Evolutionary conservation across 1,140 invertebrate species (phyloP).

Genomic region (Apocrypta bakeri): DNA sequence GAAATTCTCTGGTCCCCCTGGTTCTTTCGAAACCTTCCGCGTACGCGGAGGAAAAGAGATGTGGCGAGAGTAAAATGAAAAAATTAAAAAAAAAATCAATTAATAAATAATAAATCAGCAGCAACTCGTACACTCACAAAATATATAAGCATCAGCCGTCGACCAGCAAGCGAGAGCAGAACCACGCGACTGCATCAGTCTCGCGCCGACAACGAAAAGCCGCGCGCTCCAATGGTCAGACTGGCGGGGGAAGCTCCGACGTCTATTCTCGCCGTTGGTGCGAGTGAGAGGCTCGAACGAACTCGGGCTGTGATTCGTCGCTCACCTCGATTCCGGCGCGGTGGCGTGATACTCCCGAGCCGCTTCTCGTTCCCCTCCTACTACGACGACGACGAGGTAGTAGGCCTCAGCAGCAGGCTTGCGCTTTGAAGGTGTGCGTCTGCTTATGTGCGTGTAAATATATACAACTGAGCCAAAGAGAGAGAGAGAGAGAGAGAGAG

Average conservation of each 20-base stretch:
- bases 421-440: too few relatives aligned
- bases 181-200: conserved; percentile 43
- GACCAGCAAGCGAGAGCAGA: conserved; percentile 5
- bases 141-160: not conserved
- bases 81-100: not conserved
- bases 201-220: conserved; percentile 31
- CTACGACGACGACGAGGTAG: not conserved
- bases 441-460: too few relatives aligned
- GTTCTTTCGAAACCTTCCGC: too few relatives aligned
- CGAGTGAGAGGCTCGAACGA: conserved; percentile 20
- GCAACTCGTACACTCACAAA: too few relatives aligned
- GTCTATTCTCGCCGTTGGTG: not conserved
- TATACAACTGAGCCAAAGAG: too few relatives aligned
- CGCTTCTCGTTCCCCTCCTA: not conserved
- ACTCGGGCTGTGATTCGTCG: conserved; percentile 43
- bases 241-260: conserved; percentile 3
- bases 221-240: conserved; percentile 28
- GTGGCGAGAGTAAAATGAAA: too few relatives aligned
- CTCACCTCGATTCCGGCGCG: conserved; percentile 35
- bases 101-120: too few relatives aligned
- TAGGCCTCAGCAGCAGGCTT: too few relatives aligned
- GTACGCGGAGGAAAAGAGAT: too few relatives aligned
- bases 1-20: too few relatives aligned
- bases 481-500: too few relatives aligned
- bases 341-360: conserved; percentile 45